Base-by-base conservation (phyloP, 2,113 vertebrate genomes). In the Crotalus helleri region DNA sequence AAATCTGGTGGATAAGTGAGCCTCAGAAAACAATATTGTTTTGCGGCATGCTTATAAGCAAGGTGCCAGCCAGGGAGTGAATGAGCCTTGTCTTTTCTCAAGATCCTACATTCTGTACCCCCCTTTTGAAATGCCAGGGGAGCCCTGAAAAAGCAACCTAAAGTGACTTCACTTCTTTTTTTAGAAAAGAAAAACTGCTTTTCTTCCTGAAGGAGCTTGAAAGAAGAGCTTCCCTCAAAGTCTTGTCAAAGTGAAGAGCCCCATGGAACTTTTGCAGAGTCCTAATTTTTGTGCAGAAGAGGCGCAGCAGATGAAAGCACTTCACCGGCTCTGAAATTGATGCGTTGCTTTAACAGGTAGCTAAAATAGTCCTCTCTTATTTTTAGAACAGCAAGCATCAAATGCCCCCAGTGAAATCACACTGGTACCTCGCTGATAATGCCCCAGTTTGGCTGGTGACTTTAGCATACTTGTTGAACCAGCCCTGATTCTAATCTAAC, bases 401-500 rank as follows among this genome's bases (percentile, higher is more conserved):
- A 64, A 57, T 59, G 10, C 85, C 55, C 85, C 46, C 23, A 24
- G 15, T 49, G 46, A 11, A 21, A 64, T 29, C 91, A 53, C 39
- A 57, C 8, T 0, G 44, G n/a, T 64, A n/a, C 58, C 21, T 54
- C 1, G 5, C 58, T 64, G 44, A 21, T 33, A 17, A n/a, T 53
- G 58, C 24, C 90, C 33, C 33, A 23, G 46, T 54, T 87, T 54
- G 58, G 57, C 91, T 53, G 4, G 29, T 92, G 26, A 7, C 26
- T n/a, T 92, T 92, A 87, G 46, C 85, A 64, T 92, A 87, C 51
- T 88, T 1, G 57, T 64, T 51, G 57, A 64, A 53, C 58, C n/a
- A 88, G 91, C 91, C 85, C 58, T 69, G 91, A 92, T 92, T 33
- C 59, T 88, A 69, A 92, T 92, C 58, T 55, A 39, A 26, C 4